Base-by-base conservation (phyloP, 2,888 invertebrate genomes). In the Cerceris rybyensis region DNA sequence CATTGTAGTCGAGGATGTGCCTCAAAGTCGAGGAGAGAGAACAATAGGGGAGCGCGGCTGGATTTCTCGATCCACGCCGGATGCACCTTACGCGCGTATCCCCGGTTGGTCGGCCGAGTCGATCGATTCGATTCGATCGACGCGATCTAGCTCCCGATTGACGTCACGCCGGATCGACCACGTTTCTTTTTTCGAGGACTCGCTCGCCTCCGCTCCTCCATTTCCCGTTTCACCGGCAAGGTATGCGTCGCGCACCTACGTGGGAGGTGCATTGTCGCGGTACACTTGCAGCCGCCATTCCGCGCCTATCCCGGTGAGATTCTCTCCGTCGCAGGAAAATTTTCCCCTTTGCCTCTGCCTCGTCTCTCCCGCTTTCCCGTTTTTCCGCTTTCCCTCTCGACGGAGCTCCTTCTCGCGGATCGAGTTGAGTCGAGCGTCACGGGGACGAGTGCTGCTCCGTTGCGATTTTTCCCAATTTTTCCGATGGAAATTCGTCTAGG, bases 311-410 rank as follows among this genome's bases (percentile, higher is more conserved):
- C 58, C 6, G 17, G 4, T 13, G 6, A 43, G 7, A 8, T 39
- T 13, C 66, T 7, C 17, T 58, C n/a, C 46, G 7, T 2, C 16
- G 55, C 42, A 50, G 41, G 13, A 50, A 28, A 59, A 42, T 49
- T 59, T 6, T 69, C 60, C 82, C 71, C 80, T 83, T 80, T 71
- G 72, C 60, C 46, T 52, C 57, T 64, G 75, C 71, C 71, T 76
- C 72, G 71, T 69, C 41, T 42, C 54, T 54, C 39, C 66, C 63
- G 58, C n/a, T n/a, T 7, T 14, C 39, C 17, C 17, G 7, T 58
- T 46, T 46, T 13, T 58, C 64, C 63, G 75, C 84, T 83, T 86
- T 83, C 76, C 73, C 79, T 80, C 76, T 79, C 81, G 75, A 58
- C 61, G 66, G 41, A 17, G 70, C 42, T 69, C 67, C 70, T 74